phyloP scores from a whole-genome alignment of 2,888 invertebrate genomes.

The Drosophila kuntzei region DNA sequence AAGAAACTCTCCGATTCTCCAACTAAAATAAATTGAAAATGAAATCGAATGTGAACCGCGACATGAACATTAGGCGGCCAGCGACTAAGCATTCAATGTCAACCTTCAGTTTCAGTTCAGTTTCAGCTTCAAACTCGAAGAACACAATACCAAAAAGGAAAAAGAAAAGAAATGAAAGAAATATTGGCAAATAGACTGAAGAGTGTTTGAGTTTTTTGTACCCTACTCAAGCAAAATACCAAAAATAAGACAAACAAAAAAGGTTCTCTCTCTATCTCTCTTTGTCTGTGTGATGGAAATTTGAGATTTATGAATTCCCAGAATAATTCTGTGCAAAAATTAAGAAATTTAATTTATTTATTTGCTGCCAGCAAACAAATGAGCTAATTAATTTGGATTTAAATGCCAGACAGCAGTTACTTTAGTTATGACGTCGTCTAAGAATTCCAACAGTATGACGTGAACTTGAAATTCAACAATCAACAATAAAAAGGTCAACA shows the following conservation, averaged over 20 bases:
- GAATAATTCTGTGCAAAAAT: conserved; percentile 62
- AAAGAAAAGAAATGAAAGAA: conserved; percentile 32
- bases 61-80: conserved; percentile 81
- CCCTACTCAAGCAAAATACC: conserved; percentile 48
- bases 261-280: conserved; percentile 33
- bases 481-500: background rate
- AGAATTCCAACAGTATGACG: background rate
- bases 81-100: conserved; percentile 81
- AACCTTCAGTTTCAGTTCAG: conserved; percentile 36
- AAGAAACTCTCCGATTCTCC: background rate
- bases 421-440: conserved; percentile 4
- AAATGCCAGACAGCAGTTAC: conserved; percentile 20
- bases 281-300: conserved; percentile 61
- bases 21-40: conserved; percentile 73
- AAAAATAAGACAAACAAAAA: conserved; percentile 18
- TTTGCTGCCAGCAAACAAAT: conserved; percentile 38
- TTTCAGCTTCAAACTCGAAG: background rate
- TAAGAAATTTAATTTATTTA: conserved; percentile 43
- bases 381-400: conserved; percentile 40
- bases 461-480: background rate
- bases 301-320: conserved; percentile 78
- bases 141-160: conserved; percentile 6
- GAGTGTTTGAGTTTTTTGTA: conserved; percentile 22
- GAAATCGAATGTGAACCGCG: conserved; percentile 80
- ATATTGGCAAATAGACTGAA: conserved; percentile 60